Conservation (phyloP, 2,888 invertebrate genomes). For the Nemapogon koenigi region DNA sequence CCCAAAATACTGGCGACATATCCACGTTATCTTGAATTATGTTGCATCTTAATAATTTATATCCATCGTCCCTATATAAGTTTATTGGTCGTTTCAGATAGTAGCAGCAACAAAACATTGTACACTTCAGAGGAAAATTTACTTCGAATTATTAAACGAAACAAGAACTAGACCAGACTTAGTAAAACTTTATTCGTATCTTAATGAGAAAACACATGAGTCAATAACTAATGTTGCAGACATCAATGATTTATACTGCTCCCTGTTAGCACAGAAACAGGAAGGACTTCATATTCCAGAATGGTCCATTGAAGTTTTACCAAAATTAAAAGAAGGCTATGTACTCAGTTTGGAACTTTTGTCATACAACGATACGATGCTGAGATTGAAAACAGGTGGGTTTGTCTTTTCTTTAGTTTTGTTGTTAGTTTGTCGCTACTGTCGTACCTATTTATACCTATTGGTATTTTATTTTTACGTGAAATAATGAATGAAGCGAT, state of each 20-base stretch:
- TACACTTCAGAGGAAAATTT: conserved; percentile 41
- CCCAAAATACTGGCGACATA: too few species aligned
- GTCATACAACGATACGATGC: conserved; percentile 74
- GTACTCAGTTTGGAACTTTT: conserved; percentile 73
- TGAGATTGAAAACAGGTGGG: conserved; percentile 74
- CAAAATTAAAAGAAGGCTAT: conserved; percentile 71
- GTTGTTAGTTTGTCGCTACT: too few species aligned
- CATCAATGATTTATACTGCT: conserved; percentile 76
- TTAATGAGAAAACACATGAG: conserved; percentile 60
- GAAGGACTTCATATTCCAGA: conserved; percentile 73
- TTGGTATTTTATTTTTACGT: too few species aligned
- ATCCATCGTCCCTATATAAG: too few species aligned
- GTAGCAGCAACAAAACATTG: conserved; percentile 47
- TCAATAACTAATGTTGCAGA: conserved; percentile 61
- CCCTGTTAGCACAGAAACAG: conserved; percentile 68
- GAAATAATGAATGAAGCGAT: too few species aligned
- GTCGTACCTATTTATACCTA: too few species aligned
- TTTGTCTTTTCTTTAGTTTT: too few species aligned
- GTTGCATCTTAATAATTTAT: too few species aligned
- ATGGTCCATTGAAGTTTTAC: conserved; percentile 76
- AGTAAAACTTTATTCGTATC: conserved; percentile 65
- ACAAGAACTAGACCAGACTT: conserved; percentile 57
- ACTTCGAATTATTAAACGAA: conserved; percentile 53
- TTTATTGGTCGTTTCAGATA: too few species aligned
- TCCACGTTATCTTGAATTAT: too few species aligned